Evolutionary conservation across 1,140 invertebrate species (phyloP).

Genomic region (Nephila pilipes): DNA sequence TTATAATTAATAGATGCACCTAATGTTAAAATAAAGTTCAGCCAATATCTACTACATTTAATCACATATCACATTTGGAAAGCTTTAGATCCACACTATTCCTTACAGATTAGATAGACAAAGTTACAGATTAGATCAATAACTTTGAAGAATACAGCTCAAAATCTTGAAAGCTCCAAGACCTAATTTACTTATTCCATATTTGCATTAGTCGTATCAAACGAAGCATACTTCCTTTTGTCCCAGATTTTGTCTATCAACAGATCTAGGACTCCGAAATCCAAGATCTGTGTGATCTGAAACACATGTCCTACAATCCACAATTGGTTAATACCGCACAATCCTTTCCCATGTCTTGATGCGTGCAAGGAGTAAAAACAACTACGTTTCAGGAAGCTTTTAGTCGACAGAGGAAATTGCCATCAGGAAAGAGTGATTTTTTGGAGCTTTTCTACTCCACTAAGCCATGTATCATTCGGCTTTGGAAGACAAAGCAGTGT

Average conservation of each 20-base stretch:
- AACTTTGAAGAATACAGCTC: no score
- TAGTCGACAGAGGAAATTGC: slow-evolving; percentile 1
- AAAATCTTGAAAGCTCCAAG: no score
- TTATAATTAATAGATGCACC: no score
- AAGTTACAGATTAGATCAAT: no score
- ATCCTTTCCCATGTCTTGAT: not conserved
- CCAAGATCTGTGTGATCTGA: not conserved
- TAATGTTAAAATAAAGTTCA: no score
- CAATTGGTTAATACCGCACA: not conserved
- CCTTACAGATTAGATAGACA: no score
- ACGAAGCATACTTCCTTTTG: not conserved
- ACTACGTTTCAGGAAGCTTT: slow-evolving; percentile 6
- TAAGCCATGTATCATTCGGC: not conserved
- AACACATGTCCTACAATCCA: not conserved
- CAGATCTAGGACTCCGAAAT: not conserved
- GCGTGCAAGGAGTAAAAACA: not conserved
- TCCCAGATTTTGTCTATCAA: not conserved
- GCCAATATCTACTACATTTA: no score
- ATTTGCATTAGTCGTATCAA: not conserved
- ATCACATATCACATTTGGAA: no score
- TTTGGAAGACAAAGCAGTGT: not conserved
- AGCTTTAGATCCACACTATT: no score
- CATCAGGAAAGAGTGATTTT: not conserved
- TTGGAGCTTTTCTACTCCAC: not conserved
- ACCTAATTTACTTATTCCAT: not conserved